phyloP scores from a whole-genome alignment of 2,113 vertebrate species.

The Ictalurus punctatus region DNA sequence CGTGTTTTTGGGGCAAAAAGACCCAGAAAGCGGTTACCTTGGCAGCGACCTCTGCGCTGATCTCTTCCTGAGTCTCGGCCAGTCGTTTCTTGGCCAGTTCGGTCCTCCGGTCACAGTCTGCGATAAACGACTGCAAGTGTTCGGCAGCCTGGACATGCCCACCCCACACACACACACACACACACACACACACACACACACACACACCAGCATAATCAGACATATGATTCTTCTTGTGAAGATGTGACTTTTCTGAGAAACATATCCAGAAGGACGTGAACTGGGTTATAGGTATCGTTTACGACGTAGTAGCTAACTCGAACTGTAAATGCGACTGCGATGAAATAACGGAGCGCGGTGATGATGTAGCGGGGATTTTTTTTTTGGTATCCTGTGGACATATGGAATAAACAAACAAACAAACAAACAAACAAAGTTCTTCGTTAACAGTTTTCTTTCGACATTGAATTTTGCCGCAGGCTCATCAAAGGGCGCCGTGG shows the following conservation, averaged over 20 bases:
- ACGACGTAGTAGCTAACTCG: too few relatives aligned
- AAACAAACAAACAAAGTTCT: too few relatives aligned
- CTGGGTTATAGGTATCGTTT: not conserved
- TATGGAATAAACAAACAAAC: too few relatives aligned
- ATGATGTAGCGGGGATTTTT: too few relatives aligned
- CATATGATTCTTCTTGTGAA: not conserved
- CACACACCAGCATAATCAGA: too few relatives aligned
- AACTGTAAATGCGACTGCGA: too few relatives aligned
- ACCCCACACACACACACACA: slow-evolving; percentile 1
- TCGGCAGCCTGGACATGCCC: slow-evolving; percentile 82
- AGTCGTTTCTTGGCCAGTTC: slow-evolving; percentile 97
- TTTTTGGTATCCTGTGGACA: too few relatives aligned
- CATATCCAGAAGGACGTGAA: not conserved
- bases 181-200: not conserved
- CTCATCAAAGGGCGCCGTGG: too few relatives aligned
- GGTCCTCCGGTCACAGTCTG: slow-evolving; percentile 94
- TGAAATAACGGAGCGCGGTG: too few relatives aligned
- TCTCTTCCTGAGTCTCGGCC: slow-evolving; percentile 97
- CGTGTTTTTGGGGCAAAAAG: not conserved
- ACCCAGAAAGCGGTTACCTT: slow-evolving; percentile 74
- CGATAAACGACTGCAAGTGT: slow-evolving; percentile 97
- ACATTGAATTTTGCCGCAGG: too few relatives aligned
- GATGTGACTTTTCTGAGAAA: not conserved
- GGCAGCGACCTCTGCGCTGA: slow-evolving; percentile 96
- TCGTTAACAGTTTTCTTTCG: too few relatives aligned